Evolutionary conservation across 2,113 vertebrate genomes (phyloP).

Genomic region (Paramormyrops kingsleyae): DNA sequence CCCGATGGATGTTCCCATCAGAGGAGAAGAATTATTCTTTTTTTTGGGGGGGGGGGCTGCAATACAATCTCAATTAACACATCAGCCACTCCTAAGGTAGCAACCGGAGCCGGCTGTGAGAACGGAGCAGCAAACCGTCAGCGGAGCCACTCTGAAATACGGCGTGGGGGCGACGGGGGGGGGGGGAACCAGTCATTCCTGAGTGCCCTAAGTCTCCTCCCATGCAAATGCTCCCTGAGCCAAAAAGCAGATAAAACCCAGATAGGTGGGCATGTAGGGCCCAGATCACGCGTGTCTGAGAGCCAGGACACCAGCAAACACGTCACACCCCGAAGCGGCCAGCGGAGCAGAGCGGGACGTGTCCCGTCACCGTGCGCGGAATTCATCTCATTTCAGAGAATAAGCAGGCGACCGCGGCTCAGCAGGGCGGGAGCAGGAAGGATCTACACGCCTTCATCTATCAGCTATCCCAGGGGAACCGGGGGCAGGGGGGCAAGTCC

Average conservation of each 20-base stretch:
- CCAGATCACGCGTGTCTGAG: not conserved
- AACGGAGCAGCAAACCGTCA: not conserved
- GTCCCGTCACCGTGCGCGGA: not conserved
- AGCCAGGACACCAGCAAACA: not conserved
- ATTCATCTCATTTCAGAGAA: not conserved
- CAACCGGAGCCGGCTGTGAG: not conserved
- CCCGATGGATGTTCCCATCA: conserved; percentile 68
- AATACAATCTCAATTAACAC: not conserved
- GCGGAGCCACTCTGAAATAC: not conserved
- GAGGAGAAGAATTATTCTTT: conserved; percentile 63
- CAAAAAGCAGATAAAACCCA: not conserved
- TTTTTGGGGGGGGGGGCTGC: conserved; percentile 35
- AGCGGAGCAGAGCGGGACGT: not conserved
- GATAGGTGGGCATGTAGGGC: not conserved
- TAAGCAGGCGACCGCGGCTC: not conserved
- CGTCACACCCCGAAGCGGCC: not conserved
- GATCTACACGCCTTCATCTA: conserved; percentile 9
- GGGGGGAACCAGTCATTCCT: not conserved
- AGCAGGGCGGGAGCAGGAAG: not conserved
- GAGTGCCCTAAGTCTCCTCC: not conserved
- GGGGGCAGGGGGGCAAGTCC: not conserved
- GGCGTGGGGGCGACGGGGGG: not conserved
- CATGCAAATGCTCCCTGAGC: not conserved
- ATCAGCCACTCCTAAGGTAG: not conserved
- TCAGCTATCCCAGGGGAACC: not conserved